These are phyloP conservation scores for Dioctria linearis DNA, from an alignment of 2,888 invertebrate genomes.

Conservation along the genomic window DNA sequence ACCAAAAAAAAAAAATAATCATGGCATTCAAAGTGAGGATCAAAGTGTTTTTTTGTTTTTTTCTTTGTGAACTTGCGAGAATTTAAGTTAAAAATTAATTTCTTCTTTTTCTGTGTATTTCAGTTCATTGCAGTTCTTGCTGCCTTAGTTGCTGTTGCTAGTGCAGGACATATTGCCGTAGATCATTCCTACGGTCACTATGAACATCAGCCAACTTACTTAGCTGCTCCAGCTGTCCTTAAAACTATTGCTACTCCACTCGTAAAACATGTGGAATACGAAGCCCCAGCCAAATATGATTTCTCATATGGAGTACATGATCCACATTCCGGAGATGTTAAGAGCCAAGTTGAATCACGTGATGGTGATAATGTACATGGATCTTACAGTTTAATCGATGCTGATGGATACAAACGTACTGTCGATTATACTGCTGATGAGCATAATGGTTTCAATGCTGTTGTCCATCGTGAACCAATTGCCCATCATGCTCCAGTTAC, in stretches of 20 bases:
- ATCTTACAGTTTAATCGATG: conserved; percentile 73
- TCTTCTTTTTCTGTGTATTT: conserved; percentile 21
- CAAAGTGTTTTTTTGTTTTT: not conserved
- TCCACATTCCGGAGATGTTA: conserved; percentile 73
- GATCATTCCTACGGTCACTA: conserved; percentile 52
- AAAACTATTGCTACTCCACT: conserved; percentile 54
- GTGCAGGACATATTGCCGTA: conserved; percentile 44
- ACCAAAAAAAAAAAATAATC: conserved; percentile 14
- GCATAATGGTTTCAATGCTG: conserved; percentile 74
- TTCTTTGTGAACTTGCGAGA: too few species aligned
- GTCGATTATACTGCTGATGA: conserved; percentile 74
- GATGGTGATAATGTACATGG: conserved; percentile 73
- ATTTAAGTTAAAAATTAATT: not conserved
- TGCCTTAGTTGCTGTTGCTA: conserved; percentile 48
- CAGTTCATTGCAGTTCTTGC: conserved; percentile 57
- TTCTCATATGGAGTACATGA: conserved; percentile 73
- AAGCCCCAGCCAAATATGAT: conserved; percentile 69
- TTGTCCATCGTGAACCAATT: conserved; percentile 72
- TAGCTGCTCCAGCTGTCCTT: conserved; percentile 51
- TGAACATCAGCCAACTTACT: conserved; percentile 41
- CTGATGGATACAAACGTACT: conserved; percentile 73
- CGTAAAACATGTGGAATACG: conserved; percentile 62
- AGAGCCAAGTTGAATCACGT: conserved; percentile 73
- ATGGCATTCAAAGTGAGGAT: conserved; percentile 49
- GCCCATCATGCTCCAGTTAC: conserved; percentile 60